Evolutionary conservation across 1,140 invertebrate species (phyloP), one percentile per base, ranked within the genome.

Genomic region (Zeugodacus cucurbitae): DNA sequence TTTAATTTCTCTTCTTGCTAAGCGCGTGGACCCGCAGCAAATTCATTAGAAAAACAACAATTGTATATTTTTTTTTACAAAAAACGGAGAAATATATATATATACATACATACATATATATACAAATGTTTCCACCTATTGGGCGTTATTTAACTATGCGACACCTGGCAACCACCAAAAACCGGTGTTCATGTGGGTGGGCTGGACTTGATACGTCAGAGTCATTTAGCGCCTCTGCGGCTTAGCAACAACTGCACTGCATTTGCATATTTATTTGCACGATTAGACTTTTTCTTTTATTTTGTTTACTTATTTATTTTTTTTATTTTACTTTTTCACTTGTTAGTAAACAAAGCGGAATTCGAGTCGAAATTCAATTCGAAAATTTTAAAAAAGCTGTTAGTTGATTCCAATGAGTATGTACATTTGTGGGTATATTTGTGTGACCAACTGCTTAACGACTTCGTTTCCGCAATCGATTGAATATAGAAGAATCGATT

Each of bases 241-340:
- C 74, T 48, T 41, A 78, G 32, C 11, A 41, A 6, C 3, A 41
- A 44, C 20, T 70, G n/a, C 32, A 34, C 11, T 4, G 26, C 14
- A 78, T 82, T 82, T 82, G 74, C 74, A 82, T 82, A 74, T 41
- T 44, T 74, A 41, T 82, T 48, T 82, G 10, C 26, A 32, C 32
- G 64, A 70, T 14, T 34, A 37, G 32, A 67, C 41, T 48, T 22
- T 7, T n/a, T 26, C n/a, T 6, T 59, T 26, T n/a, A 22, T 59
- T n/a, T 10, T 59, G 2, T 26, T 62, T 62, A 1, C 3, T 57
- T 57, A 58, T 20, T 26, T 62, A n/a, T 11, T 26, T 48, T 26
- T 17, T 14, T 54, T 54, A 54, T 54, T 20, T 54, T 20, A n/a
- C 26, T 62, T 26, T 62, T 26, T 8, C n/a, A 62, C n/a, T 62